These are phyloP conservation scores for Cromileptes altivelis DNA, from an alignment of 2,113 vertebrate genomes.

Conservation along the genomic window DNA sequence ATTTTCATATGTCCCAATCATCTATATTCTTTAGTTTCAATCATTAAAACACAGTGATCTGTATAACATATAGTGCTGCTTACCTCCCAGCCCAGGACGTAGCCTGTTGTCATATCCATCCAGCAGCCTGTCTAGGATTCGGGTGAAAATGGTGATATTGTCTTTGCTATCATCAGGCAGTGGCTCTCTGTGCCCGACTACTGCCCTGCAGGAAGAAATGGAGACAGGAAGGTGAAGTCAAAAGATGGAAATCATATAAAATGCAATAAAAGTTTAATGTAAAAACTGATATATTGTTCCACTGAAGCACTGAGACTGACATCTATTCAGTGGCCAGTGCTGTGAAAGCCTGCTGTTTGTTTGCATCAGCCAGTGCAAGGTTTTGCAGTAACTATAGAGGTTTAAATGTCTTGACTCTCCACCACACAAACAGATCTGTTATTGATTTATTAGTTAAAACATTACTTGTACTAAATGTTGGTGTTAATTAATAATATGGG, in stretches of 20 bases:
- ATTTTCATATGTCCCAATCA: not conserved
- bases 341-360: slow-evolving; percentile 5
- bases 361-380: not conserved
- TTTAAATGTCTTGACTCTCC: slow-evolving; percentile 2
- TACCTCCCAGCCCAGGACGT: slow-evolving; percentile 91
- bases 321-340: not conserved
- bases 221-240: slow-evolving; percentile 33
- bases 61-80: slow-evolving; percentile 8
- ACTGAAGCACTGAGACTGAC: not conserved
- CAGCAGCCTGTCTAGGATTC: slow-evolving; percentile 95
- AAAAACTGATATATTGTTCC: not conserved
- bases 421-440: not conserved
- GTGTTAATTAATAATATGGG: not conserved
- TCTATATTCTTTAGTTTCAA: slow-evolving; percentile 1
- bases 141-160: slow-evolving; percentile 98
- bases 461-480: not conserved
- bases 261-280: not conserved
- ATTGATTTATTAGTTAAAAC: not conserved
- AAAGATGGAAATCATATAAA: slow-evolving; percentile 10
- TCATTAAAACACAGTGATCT: not conserved
- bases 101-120: slow-evolving; percentile 98
- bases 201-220: slow-evolving; percentile 75
- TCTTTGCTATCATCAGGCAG: slow-evolving; percentile 93
- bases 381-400: not conserved
- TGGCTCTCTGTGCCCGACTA: slow-evolving; percentile 85